Evolutionary conservation across 23 tunicate genomes (phyloP).

Genomic region (Oikopleura vanhoeffeni): DNA sequence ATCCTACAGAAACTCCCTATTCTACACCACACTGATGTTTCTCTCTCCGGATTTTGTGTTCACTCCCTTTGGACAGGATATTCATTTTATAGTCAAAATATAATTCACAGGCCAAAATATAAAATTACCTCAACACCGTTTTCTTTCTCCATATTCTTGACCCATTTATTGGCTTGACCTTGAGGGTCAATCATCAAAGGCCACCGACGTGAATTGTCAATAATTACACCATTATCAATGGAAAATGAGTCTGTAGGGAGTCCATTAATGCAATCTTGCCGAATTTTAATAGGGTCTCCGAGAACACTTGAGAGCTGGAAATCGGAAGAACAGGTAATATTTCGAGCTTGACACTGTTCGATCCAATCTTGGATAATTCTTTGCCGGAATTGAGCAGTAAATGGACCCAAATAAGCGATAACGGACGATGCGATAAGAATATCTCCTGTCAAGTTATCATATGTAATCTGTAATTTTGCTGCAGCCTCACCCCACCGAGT

Average conservation of each 20-base stretch:
- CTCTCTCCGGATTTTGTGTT: too few relatives aligned
- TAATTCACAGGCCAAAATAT: too few relatives aligned
- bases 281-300: conserved; percentile 77
- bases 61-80: too few relatives aligned
- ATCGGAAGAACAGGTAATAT: conserved; percentile 71
- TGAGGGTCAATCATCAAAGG: conserved; percentile 97
- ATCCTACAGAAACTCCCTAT: too few relatives aligned
- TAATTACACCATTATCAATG: conserved; percentile 82
- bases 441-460: conserved; percentile 90
- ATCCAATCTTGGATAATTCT: conserved; percentile 65
- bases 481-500: conserved; percentile 97
- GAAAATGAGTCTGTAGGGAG: conserved; percentile 81
- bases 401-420: conserved; percentile 92
- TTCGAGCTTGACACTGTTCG: conserved; percentile 33
- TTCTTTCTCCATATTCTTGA: conserved; percentile 67
- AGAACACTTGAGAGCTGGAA: conserved; percentile 58
- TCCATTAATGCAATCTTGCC: conserved; percentile 85
- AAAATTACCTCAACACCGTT: conserved; percentile 62
- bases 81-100: too few relatives aligned
- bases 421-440: conserved; percentile 90
- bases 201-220: conserved; percentile 91
- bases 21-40: too few relatives aligned
- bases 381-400: conserved; percentile 65
- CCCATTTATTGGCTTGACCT: too few relatives aligned
- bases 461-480: conserved; percentile 38